These are phyloP conservation scores for Paracanthobrama guichenoti DNA, from an alignment of 2,113 vertebrate genomes.

Conservation along the genomic window DNA sequence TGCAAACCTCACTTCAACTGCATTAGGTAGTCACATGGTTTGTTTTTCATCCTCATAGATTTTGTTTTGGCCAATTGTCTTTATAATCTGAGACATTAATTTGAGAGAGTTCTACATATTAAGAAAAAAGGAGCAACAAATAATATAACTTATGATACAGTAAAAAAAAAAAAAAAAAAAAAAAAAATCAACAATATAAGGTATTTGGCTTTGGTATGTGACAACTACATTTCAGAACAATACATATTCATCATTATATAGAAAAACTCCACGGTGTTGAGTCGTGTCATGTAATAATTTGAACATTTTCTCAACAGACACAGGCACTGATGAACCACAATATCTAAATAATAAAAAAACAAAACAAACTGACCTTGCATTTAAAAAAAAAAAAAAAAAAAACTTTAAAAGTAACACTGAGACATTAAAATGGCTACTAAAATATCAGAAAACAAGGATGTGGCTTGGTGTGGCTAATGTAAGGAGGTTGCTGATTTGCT, in stretches of 20 bases:
- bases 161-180: background rate
- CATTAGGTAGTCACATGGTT: background rate
- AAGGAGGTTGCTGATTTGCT: conserved; percentile 30
- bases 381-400: too few relatives aligned
- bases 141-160: background rate
- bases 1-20: background rate
- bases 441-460: conserved; percentile 42
- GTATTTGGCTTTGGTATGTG: conserved; percentile 23
- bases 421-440: background rate
- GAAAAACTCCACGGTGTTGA: conserved; percentile 1
- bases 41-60: background rate
- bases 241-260: background rate
- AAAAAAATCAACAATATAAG: background rate
- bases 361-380: background rate
- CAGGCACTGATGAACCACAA: background rate
- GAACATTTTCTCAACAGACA: background rate
- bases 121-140: background rate
- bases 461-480: conserved; percentile 37
- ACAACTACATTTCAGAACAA: background rate
- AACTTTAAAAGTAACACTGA: conserved; percentile 13
- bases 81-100: background rate
- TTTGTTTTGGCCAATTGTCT: background rate
- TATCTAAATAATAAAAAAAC: background rate
- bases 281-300: background rate
- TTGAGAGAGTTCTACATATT: background rate